Evolutionary conservation across 2,888 invertebrate genomes (phyloP), one percentile per base, ranked within the genome.

Genomic region (Eilema sororculum): DNA sequence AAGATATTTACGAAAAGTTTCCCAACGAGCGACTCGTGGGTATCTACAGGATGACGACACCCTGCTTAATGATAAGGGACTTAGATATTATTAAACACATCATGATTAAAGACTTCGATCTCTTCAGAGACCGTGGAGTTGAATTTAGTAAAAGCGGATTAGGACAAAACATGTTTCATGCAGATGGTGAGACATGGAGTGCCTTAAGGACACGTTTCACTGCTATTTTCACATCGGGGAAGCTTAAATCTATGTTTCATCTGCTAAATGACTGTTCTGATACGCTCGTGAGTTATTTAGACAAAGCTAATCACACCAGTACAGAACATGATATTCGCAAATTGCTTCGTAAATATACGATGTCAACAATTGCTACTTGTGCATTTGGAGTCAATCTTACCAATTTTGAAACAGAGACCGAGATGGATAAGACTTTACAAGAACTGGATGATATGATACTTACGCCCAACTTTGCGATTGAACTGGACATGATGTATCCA

Each of bases 21-120:
- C 77, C 81, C 4, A 69, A 84, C 8, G 86, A 86, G 71, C 84
- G 81, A 71, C 72, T 81, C 2, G 80, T 87, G 2, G 86, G 86
- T 8, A 66, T 82, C 10, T 86, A 77, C 67, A 67, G 87, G 20
- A 28, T 56, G 22, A 87, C 87, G 0, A 84, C 83, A 5, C 91
- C 91, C 0, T 77, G 80, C 59, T 60, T 92, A 20, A 57, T 91
- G 5, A 71, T 93, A 16, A 78, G 88, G 22, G 92, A 93, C 72
- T 78, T 90, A 25, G 91, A 93, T 10, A 65, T 90, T 0, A 76
- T 92, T 12, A 91, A 90, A 76, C 79, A 87, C 3, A 74, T 92
- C 2, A 78, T 91, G 77, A 87, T 92, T 20, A 90, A 89, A 71
- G 91, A 91, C 72, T 92, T 91, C 57, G 86, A 90, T n/a, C 5